Base-by-base conservation (phyloP, 35 echinoderm and acorn worm species). In the Holothuria glaberrima region DNA sequence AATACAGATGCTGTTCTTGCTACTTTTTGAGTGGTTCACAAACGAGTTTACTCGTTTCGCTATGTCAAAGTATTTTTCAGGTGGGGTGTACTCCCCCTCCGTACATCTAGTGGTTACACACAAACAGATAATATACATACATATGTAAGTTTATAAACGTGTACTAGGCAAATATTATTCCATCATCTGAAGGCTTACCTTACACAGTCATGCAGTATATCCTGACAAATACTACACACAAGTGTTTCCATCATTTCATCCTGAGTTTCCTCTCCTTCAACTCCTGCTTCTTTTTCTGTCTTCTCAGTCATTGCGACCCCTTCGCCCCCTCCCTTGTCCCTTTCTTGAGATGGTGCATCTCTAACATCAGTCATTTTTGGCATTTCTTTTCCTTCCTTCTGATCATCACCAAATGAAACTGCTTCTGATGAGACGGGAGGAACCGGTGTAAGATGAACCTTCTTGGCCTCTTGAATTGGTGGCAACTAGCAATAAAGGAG, bases 201-300 rank as follows among this genome's bases (percentile, higher is more conserved):
- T 68, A 98, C 69, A 74, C 92, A 94, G 30, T 94, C 88, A 82
- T 98, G 95, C 20, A 94, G 80, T 26, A 98, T 98, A 67, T 98
- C 95, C 58, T 98, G 93, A 80, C 95, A 98, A 30, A 98, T 98
- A 60, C 92, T 92, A 88, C 95, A 98, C 5, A 94, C 83, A 19
- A 98, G 75, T 19, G 92, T 92, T 52, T 94, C 92, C 25, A 90
- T 80, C 68, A 98, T 98, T 25, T 86, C 93, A 88, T 98, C 95
- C 19, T 50, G 75, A 60, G 62, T 61, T 80, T 62, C 89, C 5
- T 90, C 57, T 31, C 12, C 30, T 26, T 16, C 28, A 61, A 64
- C n/a, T 34, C 25, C 33, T 35, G 58, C 52, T 60, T 68, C 33
- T 88, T 24, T 22, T 61, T 6, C 25, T 35, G 44, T 10, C 34